Evolutionary conservation across 1,140 invertebrate species (phyloP).

Genomic region (Oreohelix idahoensis): DNA sequence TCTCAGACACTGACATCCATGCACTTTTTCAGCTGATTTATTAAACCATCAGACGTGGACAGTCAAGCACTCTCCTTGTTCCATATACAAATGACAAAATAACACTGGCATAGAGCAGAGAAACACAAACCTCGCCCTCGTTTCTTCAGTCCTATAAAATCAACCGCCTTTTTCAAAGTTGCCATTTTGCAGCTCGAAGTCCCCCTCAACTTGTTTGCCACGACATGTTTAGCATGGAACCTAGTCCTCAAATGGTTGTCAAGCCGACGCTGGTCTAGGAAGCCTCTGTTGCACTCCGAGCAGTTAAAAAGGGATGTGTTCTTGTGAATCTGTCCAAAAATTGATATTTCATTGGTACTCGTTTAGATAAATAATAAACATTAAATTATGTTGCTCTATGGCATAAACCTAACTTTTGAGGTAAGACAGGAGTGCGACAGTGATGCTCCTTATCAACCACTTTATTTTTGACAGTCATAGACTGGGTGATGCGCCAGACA

Average conservation of each 20-base stretch:
- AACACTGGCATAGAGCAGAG: background rate
- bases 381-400: too few relatives aligned
- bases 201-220: slow-evolving; percentile 31
- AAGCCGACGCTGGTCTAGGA: slow-evolving; percentile 32
- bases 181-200: background rate
- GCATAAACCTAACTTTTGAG: too few relatives aligned
- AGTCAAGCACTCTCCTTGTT: too few relatives aligned
- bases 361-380: too few relatives aligned
- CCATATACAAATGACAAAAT: too few relatives aligned
- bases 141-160: background rate
- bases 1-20: too few relatives aligned
- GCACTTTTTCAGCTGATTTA: too few relatives aligned
- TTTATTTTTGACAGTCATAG: too few relatives aligned
- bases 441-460: too few relatives aligned
- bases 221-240: slow-evolving; percentile 21
- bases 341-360: background rate
- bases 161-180: background rate
- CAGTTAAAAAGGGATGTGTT: slow-evolving; percentile 59
- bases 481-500: too few relatives aligned
- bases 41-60: too few relatives aligned
- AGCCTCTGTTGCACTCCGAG: slow-evolving; percentile 53
- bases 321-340: slow-evolving; percentile 27
- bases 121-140: background rate
- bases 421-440: too few relatives aligned
- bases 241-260: slow-evolving; percentile 24